Base-by-base conservation (phyloP, 2,113 vertebrate genomes). In the Dipodomys spectabilis region DNA sequence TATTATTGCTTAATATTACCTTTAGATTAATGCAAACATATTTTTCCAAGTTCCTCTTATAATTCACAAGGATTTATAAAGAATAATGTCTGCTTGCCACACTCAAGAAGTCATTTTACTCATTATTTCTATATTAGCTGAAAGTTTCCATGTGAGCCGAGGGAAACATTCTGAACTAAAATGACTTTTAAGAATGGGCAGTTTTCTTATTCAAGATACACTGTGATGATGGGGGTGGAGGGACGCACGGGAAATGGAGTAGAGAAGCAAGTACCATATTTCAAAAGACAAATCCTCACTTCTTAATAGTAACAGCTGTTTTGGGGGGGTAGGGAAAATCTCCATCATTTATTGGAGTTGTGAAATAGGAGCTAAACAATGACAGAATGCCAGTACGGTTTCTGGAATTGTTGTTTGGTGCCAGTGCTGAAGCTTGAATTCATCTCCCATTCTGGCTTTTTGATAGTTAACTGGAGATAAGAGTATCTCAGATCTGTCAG, bases 11-110 rank as follows among this genome's bases (percentile, higher is more conserved):
- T 80, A 72, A 20, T 90, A 28, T 12, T 49, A 68, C 27, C 67
- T 93, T 93, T 92, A 57, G 73, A 82, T 67, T 84, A 94, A 78
- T 9, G 88, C 22, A 78, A 88, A 86, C 68, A 87, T 80, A 49
- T 6, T n/a, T 3, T 71, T 71, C 4, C 13, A 28, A 11, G 27
- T 69, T 30, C 64, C 65, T 72, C 49, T 87, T 32, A 22, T 71
- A 32, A 90, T 20, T 4, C 2, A 2, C 9, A 53, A 49, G 23
- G 53, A 90, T 87, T 82, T 74, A 69, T 62, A 84, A 84, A 7
- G 5, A 92, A 80, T 15, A 39, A 57, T n/a, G 15, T 19, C 35
- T 45, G 23, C 79, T 5, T 82, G 64, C 25, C 82, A 62, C 4
- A 77, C 15, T 3, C 6, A 30, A 74, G 44, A 15, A 73, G 60